Percentiles rank a stretch among this genome's conserved stretches.
Evolutionary conservation across 2,797 vertebrate genomes (phyloP).

Genomic region (Sylvia borin): DNA sequence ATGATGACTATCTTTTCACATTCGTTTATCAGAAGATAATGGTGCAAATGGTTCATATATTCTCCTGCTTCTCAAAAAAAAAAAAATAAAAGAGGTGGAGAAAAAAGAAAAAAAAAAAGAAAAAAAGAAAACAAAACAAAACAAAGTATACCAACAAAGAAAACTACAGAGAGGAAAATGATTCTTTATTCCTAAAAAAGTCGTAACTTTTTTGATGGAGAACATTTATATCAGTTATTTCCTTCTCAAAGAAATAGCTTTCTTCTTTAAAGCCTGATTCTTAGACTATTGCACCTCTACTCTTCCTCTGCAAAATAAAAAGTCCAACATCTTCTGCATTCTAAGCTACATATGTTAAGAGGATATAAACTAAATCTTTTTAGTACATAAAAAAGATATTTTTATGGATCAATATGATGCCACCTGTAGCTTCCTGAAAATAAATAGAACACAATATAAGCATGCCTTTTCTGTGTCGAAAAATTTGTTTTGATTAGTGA

Average conservation of each 20-base stretch:
- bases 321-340: neutral
- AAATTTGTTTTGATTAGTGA: neutral
- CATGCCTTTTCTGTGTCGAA: neutral
- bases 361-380: neutral
- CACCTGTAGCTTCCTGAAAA: neutral
- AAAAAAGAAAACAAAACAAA: neutral
- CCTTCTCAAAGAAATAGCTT: neutral
- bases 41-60: neutral
- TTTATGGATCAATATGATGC: neutral
- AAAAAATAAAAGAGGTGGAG: accelerated
- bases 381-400: neutral
- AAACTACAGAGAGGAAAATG: neutral
- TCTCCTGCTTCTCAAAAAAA: neutral
- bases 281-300: neutral
- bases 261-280: neutral
- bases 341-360: neutral
- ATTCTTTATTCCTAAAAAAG: neutral
- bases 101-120: neutral
- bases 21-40: neutral
- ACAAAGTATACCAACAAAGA: neutral
- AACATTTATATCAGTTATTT: neutral
- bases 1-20: neutral
- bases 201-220: neutral
- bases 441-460: neutral
- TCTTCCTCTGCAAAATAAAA: neutral